Evolutionary conservation across 2,888 invertebrate species (phyloP).

Genomic region (Timema podura): DNA sequence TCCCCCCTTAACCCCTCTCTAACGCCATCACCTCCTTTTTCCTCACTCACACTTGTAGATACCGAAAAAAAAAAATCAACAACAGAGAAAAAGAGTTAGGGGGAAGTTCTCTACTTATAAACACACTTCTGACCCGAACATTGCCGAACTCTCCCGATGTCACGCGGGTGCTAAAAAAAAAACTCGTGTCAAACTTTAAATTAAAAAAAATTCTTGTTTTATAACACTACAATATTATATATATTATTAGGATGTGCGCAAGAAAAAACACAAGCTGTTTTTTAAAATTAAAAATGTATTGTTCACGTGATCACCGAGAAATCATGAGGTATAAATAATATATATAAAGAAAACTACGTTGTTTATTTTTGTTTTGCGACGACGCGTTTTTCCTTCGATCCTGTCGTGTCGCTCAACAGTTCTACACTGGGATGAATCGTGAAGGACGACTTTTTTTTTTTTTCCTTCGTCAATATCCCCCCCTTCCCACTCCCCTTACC

Average conservation of each 20-base stretch:
- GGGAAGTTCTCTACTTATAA: neutral
- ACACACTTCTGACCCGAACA: slow-evolving; percentile 9
- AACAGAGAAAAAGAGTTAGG: neutral
- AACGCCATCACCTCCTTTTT: slow-evolving; percentile 28
- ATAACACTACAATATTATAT: too few species aligned
- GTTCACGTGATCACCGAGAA: too few species aligned
- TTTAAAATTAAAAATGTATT: too few species aligned
- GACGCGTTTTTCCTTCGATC: slow-evolving; percentile 27
- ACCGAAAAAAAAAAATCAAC: neutral
- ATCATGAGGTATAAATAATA: too few species aligned
- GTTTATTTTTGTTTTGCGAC: too few species aligned
- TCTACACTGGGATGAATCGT: slow-evolving; percentile 19
- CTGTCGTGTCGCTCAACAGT: slow-evolving; percentile 28
- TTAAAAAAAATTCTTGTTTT: too few species aligned
- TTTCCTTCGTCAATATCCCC: slow-evolving; percentile 31
- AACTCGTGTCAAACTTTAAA: too few species aligned
- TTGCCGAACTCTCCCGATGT: slow-evolving; percentile 21
- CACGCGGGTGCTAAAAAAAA: neutral
- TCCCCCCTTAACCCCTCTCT: slow-evolving; percentile 4
- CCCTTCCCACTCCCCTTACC: slow-evolving; percentile 24
- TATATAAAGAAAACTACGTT: too few species aligned
- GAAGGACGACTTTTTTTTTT: slow-evolving; percentile 29
- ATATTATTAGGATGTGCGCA: too few species aligned
- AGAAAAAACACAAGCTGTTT: too few species aligned
- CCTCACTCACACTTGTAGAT: neutral